These are phyloP conservation scores for Copidosoma aretas DNA, from an alignment of 2,888 invertebrate species.

Conservation along the genomic window DNA sequence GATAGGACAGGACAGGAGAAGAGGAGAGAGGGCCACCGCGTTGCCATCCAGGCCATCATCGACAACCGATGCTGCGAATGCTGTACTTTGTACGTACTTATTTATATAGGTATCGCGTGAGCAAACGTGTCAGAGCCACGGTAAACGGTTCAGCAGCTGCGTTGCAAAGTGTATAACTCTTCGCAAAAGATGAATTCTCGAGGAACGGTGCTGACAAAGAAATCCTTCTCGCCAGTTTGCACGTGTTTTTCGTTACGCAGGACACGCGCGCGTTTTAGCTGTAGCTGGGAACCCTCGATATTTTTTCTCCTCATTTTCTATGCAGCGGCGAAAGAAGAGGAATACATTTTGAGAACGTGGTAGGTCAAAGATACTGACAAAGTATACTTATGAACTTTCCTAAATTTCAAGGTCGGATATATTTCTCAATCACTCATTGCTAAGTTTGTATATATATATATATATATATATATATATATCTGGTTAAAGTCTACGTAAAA, in stretches of 20 bases:
- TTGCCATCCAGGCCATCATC: background rate
- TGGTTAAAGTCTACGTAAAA: too few species aligned
- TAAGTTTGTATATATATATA: too few species aligned
- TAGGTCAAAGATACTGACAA: background rate
- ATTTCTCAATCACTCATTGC: too few species aligned
- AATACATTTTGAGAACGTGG: too few species aligned
- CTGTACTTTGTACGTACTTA: too few species aligned
- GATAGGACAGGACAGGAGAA: background rate
- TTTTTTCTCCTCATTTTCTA: background rate
- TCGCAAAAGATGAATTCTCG: constrained; percentile 30
- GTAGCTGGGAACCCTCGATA: background rate
- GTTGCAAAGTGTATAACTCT: background rate
- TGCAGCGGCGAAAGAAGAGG: background rate
- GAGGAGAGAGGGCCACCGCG: background rate
- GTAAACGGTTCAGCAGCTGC: constrained; percentile 24
- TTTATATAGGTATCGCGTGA: constrained; percentile 2
- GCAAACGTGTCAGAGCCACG: constrained; percentile 31
- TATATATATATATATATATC: too few species aligned
- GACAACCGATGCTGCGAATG: constrained; percentile 20
- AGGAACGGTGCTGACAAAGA: constrained; percentile 39
- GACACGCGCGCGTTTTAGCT: background rate
- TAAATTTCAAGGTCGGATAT: too few species aligned
- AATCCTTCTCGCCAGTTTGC: constrained; percentile 5
- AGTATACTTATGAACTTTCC: too few species aligned
- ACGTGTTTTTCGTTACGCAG: background rate